Evolutionary conservation across 2,797 vertebrate species (phyloP), one percentile per base, ranked within the genome.

Genomic region (Zonotrichia albicollis): DNA sequence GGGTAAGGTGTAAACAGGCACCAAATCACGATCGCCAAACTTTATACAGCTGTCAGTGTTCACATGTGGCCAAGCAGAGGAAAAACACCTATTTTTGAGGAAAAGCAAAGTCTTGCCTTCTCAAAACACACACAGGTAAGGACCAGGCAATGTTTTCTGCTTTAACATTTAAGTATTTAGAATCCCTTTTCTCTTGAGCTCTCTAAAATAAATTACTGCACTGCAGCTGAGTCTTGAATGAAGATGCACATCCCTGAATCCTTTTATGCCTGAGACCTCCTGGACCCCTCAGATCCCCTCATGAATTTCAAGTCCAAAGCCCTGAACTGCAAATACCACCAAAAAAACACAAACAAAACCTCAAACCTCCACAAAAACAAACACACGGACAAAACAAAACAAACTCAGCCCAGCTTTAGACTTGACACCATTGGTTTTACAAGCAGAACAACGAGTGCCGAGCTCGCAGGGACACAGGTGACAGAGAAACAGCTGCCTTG

Each of bases 51-150:
- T 36, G 10, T 19, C 60, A 27, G 36, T 4, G 22, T 12, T 36
- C 0, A 0, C 45, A 22, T 3, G 1, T 9, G 4, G 45, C 26
- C 48, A 32, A 34, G 6, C 19, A 57, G 13, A 51, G 26, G 21
- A 73, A 51, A 82, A 77, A 67, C 11, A 34, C 16, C 25, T 23
- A 3, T 15, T 60, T 73, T 30, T 66, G 8, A 53, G 13, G 70
- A 75, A 36, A 90, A 65, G 14, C 0, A 0, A 53, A 66, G 20
- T 13, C 2, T 19, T n/a, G 10, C 30, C 67, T 60, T 60, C 54
- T 77, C 61, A 36, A 54, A 84, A 58, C 25, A 45, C 25, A 17
- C 1, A 8, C 0, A 40, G 11, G 22, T 19, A 53, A 75, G 6
- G 11, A 53, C 6, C 4, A 42, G 12, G 10, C 16, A 67, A 61